A percentile compares a stretch with the other conserved stretches of the same genome.
phyloP scores from a whole-genome alignment of 2,888 invertebrate species.

The Drosophila barbarae region DNA sequence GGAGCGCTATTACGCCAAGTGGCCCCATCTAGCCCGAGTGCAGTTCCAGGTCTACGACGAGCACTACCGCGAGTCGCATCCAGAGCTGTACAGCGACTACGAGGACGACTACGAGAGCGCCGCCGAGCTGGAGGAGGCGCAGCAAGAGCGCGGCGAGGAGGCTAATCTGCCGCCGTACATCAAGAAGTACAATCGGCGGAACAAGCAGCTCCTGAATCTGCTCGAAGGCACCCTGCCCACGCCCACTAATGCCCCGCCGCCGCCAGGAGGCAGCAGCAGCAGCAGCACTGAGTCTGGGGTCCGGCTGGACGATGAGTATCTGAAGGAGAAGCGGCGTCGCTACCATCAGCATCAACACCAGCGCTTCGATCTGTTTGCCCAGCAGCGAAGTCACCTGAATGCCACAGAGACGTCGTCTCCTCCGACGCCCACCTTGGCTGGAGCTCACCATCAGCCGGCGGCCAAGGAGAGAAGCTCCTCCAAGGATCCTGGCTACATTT shows the following conservation, averaged over 20 bases:
- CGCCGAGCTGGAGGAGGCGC: conserved; percentile 65
- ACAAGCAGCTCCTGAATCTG: conserved; percentile 78
- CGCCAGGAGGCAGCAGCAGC: background rate
- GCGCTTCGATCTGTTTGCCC: conserved; percentile 72
- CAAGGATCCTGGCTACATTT: conserved; percentile 4
- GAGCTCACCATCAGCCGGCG: background rate
- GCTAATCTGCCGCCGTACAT: conserved; percentile 78
- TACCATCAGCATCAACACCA: conserved; percentile 56
- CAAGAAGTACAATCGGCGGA: conserved; percentile 78
- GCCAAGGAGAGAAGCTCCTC: conserved; percentile 2
- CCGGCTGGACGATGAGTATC: conserved; percentile 72
- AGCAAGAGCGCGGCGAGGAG: conserved; percentile 64
- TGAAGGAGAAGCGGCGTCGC: conserved; percentile 72
- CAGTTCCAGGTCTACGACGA: conserved; percentile 76
- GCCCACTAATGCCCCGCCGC: conserved; percentile 9
- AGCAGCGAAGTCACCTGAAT: conserved; percentile 38
- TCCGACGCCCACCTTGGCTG: background rate
- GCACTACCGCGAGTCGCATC: conserved; percentile 67
- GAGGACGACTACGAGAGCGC: conserved; percentile 70
- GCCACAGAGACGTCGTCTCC: background rate
- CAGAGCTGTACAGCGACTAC: conserved; percentile 65
- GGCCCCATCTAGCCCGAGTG: conserved; percentile 78
- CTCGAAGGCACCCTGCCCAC: conserved; percentile 77
- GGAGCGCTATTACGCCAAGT: conserved; percentile 77
- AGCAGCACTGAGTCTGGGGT: conserved; percentile 25